Conservation (phyloP, 2,797 vertebrate genomes). For the Neopelma chrysocephalum region DNA sequence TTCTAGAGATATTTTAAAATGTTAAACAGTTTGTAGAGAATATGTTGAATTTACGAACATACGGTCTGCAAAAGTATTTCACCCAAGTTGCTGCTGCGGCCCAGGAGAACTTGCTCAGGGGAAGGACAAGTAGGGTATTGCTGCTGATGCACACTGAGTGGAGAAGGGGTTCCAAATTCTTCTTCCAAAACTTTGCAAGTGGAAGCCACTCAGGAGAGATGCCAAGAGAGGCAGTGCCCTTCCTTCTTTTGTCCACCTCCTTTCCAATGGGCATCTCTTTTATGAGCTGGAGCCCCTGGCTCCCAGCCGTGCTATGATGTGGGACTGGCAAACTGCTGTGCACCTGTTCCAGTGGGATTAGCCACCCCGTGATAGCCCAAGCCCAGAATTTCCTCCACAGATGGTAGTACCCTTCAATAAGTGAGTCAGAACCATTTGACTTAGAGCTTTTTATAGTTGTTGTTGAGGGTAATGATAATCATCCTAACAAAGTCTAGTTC, state of each 20-base stretch:
- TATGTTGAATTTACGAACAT: background rate
- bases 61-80: background rate
- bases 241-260: background rate
- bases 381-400: constrained; percentile 43
- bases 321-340: background rate
- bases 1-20: background rate
- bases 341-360: constrained; percentile 50
- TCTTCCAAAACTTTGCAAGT: background rate
- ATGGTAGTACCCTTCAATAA: constrained; percentile 35
- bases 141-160: background rate
- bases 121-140: background rate
- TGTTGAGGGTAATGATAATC: constrained; percentile 6
- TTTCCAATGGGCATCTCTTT: background rate
- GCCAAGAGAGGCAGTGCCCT: background rate
- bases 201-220: background rate
- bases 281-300: background rate
- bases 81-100: background rate
- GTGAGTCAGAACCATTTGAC: constrained; percentile 59
- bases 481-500: constrained; percentile 6
- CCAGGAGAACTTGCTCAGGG: background rate
- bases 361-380: background rate
- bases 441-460: constrained; percentile 56
- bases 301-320: background rate
- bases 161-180: background rate
- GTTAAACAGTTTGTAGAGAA: background rate